These are phyloP conservation scores for Cydia pomonella DNA, from an alignment of 1,140 invertebrate genomes.

Conservation along the genomic window DNA sequence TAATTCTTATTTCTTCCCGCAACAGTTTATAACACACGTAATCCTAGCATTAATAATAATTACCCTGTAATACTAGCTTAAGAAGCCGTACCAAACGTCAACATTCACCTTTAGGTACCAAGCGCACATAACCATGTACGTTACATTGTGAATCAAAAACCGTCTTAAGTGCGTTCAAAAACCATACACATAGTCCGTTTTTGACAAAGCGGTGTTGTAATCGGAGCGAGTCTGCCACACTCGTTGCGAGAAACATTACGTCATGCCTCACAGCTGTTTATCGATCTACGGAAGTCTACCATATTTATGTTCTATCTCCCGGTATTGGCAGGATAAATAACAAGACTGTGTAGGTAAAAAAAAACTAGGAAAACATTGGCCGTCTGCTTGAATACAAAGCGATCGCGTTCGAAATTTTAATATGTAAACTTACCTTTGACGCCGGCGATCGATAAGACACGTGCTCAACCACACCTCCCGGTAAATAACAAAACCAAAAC, in stretches of 20 bases:
- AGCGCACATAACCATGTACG: conserved; percentile 19
- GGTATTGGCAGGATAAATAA: conserved; percentile 32
- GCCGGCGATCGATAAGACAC: conserved; percentile 58
- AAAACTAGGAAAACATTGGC: neutral
- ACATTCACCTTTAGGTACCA: conserved; percentile 29
- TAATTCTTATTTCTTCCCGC: neutral
- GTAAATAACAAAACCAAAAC: conserved; percentile 45
- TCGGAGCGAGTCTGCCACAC: conserved; percentile 20
- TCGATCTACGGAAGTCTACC: conserved; percentile 46
- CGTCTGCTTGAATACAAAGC: neutral
- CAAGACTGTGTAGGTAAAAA: neutral
- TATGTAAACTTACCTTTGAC: conserved; percentile 37
- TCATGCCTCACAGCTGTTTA: conserved; percentile 47
- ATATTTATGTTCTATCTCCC: conserved; percentile 48
- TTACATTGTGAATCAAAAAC: neutral
- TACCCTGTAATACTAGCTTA: conserved; percentile 12
- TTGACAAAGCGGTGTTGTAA: conserved; percentile 14
- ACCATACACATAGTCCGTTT: neutral
- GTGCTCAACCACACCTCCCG: conserved; percentile 51
- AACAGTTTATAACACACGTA: conserved; percentile 25
- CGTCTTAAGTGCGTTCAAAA: neutral
- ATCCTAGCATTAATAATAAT: conserved; percentile 32
- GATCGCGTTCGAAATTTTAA: conserved; percentile 32
- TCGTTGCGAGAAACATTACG: conserved; percentile 31
- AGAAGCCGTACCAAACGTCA: conserved; percentile 18